phyloP scores from a whole-genome alignment of 2,888 invertebrate species.

The Drosophila prolongata region DNA sequence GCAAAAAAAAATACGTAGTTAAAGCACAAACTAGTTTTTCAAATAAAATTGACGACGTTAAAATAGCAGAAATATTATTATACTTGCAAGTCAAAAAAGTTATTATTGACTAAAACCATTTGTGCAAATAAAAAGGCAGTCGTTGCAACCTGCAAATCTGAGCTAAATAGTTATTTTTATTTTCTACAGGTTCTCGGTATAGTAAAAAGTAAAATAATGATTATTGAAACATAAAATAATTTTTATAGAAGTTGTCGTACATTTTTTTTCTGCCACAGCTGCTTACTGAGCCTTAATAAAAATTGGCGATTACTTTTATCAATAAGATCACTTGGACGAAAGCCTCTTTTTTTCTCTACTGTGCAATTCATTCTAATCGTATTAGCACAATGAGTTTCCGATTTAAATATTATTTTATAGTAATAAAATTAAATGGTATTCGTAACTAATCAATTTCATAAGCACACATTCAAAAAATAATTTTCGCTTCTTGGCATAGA shows the following conservation, averaged over 20 bases:
- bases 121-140: no score
- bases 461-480: not conserved
- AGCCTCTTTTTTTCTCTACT: conserved; percentile 90
- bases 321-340: conserved; percentile 92
- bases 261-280: conserved; percentile 87
- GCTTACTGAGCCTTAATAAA: conserved; percentile 91
- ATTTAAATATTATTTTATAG: not conserved
- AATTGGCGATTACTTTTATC: conserved; percentile 93
- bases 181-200: no score
- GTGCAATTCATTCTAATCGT: conserved; percentile 85
- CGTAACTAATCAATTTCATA: not conserved
- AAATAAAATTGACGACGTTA: no score
- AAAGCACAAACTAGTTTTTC: no score
- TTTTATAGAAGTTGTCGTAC: conserved; percentile 84
- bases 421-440: not conserved
- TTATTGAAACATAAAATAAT: not conserved
- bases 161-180: no score
- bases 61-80: no score
- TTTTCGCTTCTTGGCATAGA: not conserved
- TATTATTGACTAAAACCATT: no score
- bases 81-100: no score
- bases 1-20: no score
- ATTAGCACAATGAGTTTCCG: conserved; percentile 3
- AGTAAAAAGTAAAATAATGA: not conserved
- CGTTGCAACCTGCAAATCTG: no score